These are phyloP conservation scores for Rattus rattus DNA, from an alignment of 2,113 vertebrate species.

Conservation along the genomic window DNA sequence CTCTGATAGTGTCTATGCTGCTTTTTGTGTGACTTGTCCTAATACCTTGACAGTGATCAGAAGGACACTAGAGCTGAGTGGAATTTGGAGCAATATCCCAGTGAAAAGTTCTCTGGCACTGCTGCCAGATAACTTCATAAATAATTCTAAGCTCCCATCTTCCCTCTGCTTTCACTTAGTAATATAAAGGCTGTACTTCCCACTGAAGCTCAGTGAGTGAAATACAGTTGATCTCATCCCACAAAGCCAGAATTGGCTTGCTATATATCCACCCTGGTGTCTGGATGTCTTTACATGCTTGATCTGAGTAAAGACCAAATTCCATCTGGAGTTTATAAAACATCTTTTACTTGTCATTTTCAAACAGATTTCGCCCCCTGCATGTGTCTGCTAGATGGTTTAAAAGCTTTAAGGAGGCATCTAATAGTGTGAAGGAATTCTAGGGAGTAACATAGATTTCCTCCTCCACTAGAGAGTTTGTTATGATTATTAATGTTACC, in stretches of 20 bases:
- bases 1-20: background rate
- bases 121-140: background rate
- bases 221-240: background rate
- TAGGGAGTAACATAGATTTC: slow-evolving; percentile 17
- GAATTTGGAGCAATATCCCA: background rate
- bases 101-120: background rate
- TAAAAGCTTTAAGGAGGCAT: slow-evolving; percentile 65
- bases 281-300: slow-evolving; percentile 70
- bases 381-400: slow-evolving; percentile 69
- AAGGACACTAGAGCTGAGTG: background rate
- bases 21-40: background rate
- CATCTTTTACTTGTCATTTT: slow-evolving; percentile 76
- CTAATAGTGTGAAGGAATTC: slow-evolving; percentile 58
- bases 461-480: background rate
- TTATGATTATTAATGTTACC: slow-evolving; percentile 28
- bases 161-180: background rate
- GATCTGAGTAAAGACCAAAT: slow-evolving; percentile 71
- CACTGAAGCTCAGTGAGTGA: background rate
- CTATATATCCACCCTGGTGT: slow-evolving; percentile 35
- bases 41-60: background rate
- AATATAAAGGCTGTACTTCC: background rate
- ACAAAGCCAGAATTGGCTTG: slow-evolving; percentile 56
- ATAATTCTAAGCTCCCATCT: background rate
- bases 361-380: slow-evolving; percentile 65
- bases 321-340: slow-evolving; percentile 79